These are phyloP conservation scores for Teleiodes luculella DNA, from an alignment of 2,888 invertebrate species.

Conservation along the genomic window DNA sequence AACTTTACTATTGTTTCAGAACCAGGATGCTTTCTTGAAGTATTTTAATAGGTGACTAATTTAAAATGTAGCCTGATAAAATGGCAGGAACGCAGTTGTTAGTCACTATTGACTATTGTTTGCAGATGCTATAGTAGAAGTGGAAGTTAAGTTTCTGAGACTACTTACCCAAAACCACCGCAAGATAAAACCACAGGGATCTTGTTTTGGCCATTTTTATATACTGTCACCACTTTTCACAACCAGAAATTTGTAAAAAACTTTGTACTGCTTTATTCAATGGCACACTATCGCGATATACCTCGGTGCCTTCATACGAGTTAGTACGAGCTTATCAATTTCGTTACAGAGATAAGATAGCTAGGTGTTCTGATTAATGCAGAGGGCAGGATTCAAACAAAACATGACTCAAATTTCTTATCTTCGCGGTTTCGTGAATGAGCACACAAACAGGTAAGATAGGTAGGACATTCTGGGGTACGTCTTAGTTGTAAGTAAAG, in stretches of 20 bases:
- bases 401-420: conserved; percentile 4
- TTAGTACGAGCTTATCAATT: conserved; percentile 64
- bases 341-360: conserved; percentile 65
- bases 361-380: conserved; percentile 42
- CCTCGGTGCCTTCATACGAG: conserved; percentile 31
- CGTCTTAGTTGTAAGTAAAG: no score
- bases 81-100: no score
- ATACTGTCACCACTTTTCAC: conserved; percentile 24
- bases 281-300: conserved; percentile 39
- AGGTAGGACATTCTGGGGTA: no score
- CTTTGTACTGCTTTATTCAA: conserved; percentile 30
- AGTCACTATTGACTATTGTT: not conserved
- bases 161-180: conserved; percentile 70
- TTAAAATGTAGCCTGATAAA: no score
- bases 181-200: conserved; percentile 70
- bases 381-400: conserved; percentile 14
- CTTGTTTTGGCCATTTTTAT: conserved; percentile 62
- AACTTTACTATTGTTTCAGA: no score
- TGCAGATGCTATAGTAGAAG: conserved; percentile 7
- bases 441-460: not conserved
- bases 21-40: no score
- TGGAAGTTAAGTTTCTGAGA: not conserved
- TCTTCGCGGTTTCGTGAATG: not conserved
- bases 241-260: conserved; percentile 29
- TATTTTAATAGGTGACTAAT: no score